phyloP scores from a whole-genome alignment of 2,797 vertebrate species.

The Potorous gilbertii region DNA sequence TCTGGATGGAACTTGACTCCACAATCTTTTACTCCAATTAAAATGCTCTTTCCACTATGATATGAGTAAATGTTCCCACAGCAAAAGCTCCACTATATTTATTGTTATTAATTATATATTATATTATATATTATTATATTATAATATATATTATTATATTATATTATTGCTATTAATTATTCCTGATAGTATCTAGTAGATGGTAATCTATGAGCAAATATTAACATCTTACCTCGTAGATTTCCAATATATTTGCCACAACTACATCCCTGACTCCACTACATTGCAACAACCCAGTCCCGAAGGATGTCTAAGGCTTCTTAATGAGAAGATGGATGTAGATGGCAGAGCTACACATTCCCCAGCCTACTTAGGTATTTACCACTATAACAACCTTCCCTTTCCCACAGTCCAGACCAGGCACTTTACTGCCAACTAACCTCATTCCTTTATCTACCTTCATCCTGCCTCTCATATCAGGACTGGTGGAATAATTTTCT shows the following conservation, averaged over 20 bases:
- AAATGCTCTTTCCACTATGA: neutral
- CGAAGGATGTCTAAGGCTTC: neutral
- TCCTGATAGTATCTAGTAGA: neutral
- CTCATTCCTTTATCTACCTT: neutral
- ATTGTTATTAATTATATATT: neutral
- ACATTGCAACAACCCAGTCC: neutral
- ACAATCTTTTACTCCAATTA: neutral
- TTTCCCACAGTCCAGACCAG: neutral
- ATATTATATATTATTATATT: too few species aligned
- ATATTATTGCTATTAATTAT: neutral
- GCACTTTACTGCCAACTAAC: neutral
- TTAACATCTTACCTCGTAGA: neutral
- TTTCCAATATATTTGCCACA: neutral
- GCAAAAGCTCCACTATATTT: neutral
- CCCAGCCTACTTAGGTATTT: neutral
- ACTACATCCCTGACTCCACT: neutral
- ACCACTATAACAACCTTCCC: neutral
- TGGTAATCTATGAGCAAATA: neutral
- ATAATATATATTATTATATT: too few species aligned
- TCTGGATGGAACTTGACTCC: neutral
- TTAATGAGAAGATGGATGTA: neutral
- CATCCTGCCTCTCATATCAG: neutral
- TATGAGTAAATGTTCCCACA: neutral
- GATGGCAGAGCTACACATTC: neutral
- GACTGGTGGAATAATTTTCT: neutral